Percentiles rank a stretch among this genome's conserved stretches.
These are phyloP conservation scores for Amyelois transitella DNA, from an alignment of 1,140 invertebrate genomes.

Conservation along the genomic window DNA sequence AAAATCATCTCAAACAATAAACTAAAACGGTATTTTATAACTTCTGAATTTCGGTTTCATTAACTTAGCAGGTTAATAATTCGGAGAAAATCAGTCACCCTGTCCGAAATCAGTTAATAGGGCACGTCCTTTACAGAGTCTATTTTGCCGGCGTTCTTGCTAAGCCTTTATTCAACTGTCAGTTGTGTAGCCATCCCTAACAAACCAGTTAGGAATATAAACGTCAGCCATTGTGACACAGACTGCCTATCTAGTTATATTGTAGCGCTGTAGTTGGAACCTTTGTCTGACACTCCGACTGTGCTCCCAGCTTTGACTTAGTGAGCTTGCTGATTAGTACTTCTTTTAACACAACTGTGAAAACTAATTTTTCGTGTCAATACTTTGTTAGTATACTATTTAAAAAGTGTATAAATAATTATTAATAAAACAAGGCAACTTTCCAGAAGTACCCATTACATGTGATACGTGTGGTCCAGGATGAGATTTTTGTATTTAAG, in stretches of 20 bases:
- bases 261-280: no score
- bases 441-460: no score
- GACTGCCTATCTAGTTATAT: neutral
- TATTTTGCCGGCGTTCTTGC: neutral
- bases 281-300: neutral
- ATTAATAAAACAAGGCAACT: no score
- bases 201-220: neutral
- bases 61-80: neutral
- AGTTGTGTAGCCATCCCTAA: neutral
- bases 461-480: no score
- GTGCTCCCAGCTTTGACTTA: neutral
- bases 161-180: neutral
- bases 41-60: conserved; percentile 1
- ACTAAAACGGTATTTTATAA: neutral
- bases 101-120: neutral
- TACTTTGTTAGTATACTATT: no score
- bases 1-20: neutral
- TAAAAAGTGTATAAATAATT: no score
- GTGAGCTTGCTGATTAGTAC: no score
- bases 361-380: no score
- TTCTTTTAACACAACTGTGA: no score
- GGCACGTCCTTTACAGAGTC: neutral
- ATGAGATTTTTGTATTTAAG: no score
- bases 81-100: neutral
- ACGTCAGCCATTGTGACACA: neutral